Base-by-base conservation (phyloP, 2,797 vertebrate species). In the Lutjanus campechanus region DNA sequence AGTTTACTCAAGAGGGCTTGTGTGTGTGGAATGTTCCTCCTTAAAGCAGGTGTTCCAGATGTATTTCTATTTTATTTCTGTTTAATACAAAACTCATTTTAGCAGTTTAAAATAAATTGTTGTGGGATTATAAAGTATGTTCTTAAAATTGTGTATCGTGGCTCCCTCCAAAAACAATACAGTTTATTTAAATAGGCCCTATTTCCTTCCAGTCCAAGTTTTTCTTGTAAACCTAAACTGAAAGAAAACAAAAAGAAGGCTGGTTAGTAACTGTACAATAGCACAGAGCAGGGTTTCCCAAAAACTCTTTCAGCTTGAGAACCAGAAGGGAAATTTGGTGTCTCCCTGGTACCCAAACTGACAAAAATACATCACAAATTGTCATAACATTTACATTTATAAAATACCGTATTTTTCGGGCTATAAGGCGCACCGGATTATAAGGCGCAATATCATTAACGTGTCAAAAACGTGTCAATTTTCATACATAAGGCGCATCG, bases 1-100 rank as follows among this genome's bases (percentile, higher is more conserved):
- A 67, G 69, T 78, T 78, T 76, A 36, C 75, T 82, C 79, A 19
- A 43, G 47, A 36, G 63, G 65, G 68, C 76, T 61, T 50, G 25
- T 78, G 75, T 78, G 75, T 76, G 66, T 50, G 70, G 54, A 82
- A 60, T 72, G 71, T 74, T 78, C 54, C 79, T 84, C 47, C 56
- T 61, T 20, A 70, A 65, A 87, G 73, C 61, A 83, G 73, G 64
- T 79, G 78, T 78, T 85, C 56, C 29, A 68, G 61, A 81, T 76
- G 69, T 74, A 51, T 79, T 61, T 51, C 56, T 79, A 36, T 79
- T 77, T 84, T 69, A 54, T 82, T 71, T 69, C 69, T 73, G 25
- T 53, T 53, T 9, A 82, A 76, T 44, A 53, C 50, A 79, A 78
- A 83, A 60, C 54, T 16, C 49, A 46, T 74, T 71, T 80, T 19